A percentile compares a stretch with the other conserved stretches of the same genome.
These are phyloP conservation scores for Parazoanthus swiftii DNA, from an alignment of 92 coral and sea anemone genomes.

Conservation along the genomic window DNA sequence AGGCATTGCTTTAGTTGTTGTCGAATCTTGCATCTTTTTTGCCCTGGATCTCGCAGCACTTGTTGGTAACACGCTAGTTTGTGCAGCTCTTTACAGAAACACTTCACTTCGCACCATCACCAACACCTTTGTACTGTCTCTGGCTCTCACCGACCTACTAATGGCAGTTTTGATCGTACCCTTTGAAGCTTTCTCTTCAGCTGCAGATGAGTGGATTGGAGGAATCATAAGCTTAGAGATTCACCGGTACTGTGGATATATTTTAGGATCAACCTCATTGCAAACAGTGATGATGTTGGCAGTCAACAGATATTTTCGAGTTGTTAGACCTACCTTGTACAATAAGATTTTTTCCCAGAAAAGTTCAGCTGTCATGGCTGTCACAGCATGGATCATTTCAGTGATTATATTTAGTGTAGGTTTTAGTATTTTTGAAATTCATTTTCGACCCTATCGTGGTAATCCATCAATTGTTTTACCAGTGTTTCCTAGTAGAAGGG, in stretches of 20 bases:
- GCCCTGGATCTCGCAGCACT: neutral
- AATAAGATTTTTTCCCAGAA: neutral
- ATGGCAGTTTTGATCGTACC: neutral
- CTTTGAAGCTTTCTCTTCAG: neutral
- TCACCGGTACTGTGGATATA: neutral
- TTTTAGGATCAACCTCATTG: neutral
- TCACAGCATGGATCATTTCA: neutral
- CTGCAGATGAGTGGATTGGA: neutral
- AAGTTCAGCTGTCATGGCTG: neutral
- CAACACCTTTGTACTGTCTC: conserved; percentile 10
- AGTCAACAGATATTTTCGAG: conserved; percentile 3
- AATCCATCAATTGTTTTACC: neutral
- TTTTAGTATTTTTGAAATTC: neutral
- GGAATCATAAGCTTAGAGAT: neutral
- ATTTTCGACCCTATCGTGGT: neutral
- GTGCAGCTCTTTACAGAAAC: conserved; percentile 17
- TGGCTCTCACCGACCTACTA: neutral
- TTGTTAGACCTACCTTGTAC: neutral
- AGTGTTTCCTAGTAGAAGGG: neutral
- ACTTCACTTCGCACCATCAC: conserved; percentile 22
- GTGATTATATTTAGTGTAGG: neutral
- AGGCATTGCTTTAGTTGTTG: neutral
- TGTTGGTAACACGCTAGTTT: conserved; percentile 29
- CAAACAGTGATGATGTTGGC: neutral
- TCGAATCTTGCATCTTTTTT: conserved; percentile 16